phyloP scores from a whole-genome alignment of 1,140 invertebrate species.

The Oedothorax gibbosus region DNA sequence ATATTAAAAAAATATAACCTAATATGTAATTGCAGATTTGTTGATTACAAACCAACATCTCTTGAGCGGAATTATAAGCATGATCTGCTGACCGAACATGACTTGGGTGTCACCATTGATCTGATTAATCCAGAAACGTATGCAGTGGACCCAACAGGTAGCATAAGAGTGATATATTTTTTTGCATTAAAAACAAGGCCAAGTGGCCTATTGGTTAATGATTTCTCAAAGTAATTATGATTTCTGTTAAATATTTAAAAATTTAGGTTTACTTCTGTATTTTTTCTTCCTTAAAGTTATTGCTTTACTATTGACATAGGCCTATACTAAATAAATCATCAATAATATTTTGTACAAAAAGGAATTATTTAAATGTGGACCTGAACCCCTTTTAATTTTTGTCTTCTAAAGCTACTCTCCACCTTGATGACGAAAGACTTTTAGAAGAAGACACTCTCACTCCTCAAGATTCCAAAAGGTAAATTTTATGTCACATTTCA shows the following conservation, averaged over 20 bases:
- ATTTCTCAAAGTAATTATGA: not conserved
- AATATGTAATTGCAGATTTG: conserved; percentile 80
- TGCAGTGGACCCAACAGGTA: conserved; percentile 72
- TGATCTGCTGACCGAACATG: conserved; percentile 96
- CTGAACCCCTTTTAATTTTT: too few relatives aligned
- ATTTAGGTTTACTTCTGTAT: not conserved
- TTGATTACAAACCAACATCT: conserved; percentile 94
- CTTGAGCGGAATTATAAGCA: conserved; percentile 92
- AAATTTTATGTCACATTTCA: not conserved
- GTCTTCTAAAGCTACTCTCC: conserved; percentile 47
- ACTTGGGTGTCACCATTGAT: conserved; percentile 95
- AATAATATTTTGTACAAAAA: too few relatives aligned
- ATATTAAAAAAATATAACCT: too few relatives aligned
- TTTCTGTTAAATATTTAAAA: not conserved
- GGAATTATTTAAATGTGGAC: too few relatives aligned
- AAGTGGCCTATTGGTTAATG: not conserved
- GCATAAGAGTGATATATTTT: too few relatives aligned
- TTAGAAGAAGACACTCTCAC: conserved; percentile 64
- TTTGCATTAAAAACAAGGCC: too few relatives aligned
- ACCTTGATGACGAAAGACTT: conserved; percentile 64
- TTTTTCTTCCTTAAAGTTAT: too few relatives aligned
- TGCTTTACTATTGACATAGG: too few relatives aligned
- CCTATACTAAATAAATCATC: too few relatives aligned
- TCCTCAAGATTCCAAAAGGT: conserved; percentile 64
- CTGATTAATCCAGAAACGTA: conserved; percentile 96